Base-by-base conservation (phyloP, 1,140 invertebrate genomes). In the Caenorhabditis briggsae region DNA sequence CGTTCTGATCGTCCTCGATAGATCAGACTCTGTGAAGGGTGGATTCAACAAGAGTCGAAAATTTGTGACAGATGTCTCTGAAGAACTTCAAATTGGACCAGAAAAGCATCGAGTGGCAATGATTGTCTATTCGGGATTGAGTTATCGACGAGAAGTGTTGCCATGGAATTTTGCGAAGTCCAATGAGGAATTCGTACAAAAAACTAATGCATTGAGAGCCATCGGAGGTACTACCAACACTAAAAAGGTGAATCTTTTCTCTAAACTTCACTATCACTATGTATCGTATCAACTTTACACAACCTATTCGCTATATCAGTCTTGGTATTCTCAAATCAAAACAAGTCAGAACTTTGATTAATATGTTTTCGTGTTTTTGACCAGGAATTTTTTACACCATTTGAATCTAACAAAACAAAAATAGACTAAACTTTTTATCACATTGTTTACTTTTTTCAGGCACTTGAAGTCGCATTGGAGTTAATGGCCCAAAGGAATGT, bases 221-320 rank as follows among this genome's bases (percentile, higher is more conserved):
- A 91, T 91, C 61, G 91, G 91, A 41, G 91, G 91, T 46, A 91
- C 91, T 18, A 91, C 91, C 2, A 91, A 91, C 82, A 91, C 91
- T 5, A 78, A 89, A 78, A 89, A 56, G 50, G 85, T 86, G 85
- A 82, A n/a, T n/a, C 25, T 7, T 58, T 61, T 59, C 18, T 43
- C 20, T 18, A 7, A 83, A 8, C 12, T 56, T 20, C 20, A 16
- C 3, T 12, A 56, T 18, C 2, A 58, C 6, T 43, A n/a, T 70
- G 20, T 70, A 18, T 70, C 2, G 14, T 78, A 2, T 6, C 7
- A 12, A 78, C 23, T 9, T 2, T 11, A 61, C 7, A 6, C 5
- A 25, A 8, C 7, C 25, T 61, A 25, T 33, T 14, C 20, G 20
- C 59, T 25, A 20, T 25, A 11, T 61, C 8, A 25, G n/a, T 61